Conservation (phyloP, 2,888 invertebrate genomes). For the Drosophila monieri region DNA sequence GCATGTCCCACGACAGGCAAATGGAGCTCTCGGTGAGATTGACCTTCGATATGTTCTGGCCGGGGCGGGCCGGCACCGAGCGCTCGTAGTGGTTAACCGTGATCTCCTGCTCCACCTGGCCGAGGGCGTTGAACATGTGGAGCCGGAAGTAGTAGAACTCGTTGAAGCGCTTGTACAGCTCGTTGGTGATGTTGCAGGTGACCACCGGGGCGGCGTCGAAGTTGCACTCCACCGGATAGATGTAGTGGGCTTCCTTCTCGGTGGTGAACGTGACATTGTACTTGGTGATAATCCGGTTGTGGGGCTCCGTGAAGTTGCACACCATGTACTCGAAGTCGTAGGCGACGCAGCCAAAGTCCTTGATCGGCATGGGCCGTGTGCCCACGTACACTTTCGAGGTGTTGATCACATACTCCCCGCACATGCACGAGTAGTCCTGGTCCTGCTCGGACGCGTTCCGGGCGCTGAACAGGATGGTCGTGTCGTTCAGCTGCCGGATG, state of each 20-base stretch:
- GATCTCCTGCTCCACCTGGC: slow-evolving; percentile 82
- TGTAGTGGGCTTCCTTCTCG: slow-evolving; percentile 53
- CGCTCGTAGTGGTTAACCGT: slow-evolving; percentile 66
- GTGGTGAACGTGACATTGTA: slow-evolving; percentile 83
- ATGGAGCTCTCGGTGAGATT: slow-evolving; percentile 72
- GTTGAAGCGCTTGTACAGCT: slow-evolving; percentile 84
- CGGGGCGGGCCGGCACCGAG: slow-evolving; percentile 75
- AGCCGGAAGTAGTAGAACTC: slow-evolving; percentile 86
- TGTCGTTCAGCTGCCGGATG: slow-evolving; percentile 59
- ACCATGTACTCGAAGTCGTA: slow-evolving; percentile 89
- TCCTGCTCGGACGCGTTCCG: slow-evolving; percentile 69
- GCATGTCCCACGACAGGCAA: slow-evolving; percentile 75
- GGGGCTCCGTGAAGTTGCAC: slow-evolving; percentile 89
- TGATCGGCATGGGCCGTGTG: slow-evolving; percentile 86
- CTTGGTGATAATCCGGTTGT: slow-evolving; percentile 86
- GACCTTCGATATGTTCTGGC: slow-evolving; percentile 60
- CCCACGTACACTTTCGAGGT: slow-evolving; percentile 81
- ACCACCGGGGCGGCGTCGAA: slow-evolving; percentile 67
- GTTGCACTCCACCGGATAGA: slow-evolving; percentile 66
- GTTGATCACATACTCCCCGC: slow-evolving; percentile 69
- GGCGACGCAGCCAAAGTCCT: slow-evolving; percentile 90
- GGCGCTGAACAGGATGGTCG: slow-evolving; percentile 70
- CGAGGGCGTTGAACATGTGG: slow-evolving; percentile 87
- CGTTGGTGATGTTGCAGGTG: slow-evolving; percentile 75
- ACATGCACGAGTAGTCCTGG: slow-evolving; percentile 73